Evolutionary conservation across 2,113 vertebrate species (phyloP).

Genomic region (Pagrus major): DNA sequence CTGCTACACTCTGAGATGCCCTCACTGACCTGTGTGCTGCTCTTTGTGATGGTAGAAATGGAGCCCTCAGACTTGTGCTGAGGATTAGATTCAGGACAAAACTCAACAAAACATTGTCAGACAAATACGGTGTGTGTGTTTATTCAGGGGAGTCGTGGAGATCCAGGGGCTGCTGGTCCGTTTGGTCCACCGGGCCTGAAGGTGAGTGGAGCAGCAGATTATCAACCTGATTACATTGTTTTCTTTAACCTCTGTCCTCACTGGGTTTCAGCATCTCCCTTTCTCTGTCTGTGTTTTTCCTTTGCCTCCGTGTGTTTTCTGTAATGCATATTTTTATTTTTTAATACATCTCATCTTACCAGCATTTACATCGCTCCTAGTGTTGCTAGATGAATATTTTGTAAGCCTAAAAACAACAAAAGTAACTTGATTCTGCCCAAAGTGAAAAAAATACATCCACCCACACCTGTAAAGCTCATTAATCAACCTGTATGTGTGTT

Average conservation of each 20-base stretch:
- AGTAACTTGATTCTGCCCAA: background rate
- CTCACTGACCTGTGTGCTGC: conserved; percentile 3
- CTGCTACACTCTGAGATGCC: background rate
- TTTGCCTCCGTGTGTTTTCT: background rate
- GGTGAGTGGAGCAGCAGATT: conserved; percentile 61
- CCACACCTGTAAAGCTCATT: background rate
- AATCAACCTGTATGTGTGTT: too few relatives aligned
- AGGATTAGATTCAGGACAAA: background rate
- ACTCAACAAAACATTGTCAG: background rate
- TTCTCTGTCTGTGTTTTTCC: background rate
- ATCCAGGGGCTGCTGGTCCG: conserved; percentile 66
- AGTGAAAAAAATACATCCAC: too few relatives aligned
- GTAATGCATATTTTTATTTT: background rate
- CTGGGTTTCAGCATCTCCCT: background rate
- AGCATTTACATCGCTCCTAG: background rate
- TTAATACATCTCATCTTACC: too few relatives aligned
- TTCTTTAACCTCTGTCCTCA: background rate
- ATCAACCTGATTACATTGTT: background rate
- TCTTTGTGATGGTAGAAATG: conserved; percentile 10
- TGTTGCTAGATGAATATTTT: background rate
- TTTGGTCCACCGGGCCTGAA: conserved; percentile 72
- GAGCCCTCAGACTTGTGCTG: background rate
- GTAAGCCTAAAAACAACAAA: too few relatives aligned
- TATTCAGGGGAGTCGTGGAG: conserved; percentile 76
- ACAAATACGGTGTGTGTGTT: conserved; percentile 5